Conservation (phyloP, 2,113 vertebrate genomes). For the Pterophyllum scalare region DNA sequence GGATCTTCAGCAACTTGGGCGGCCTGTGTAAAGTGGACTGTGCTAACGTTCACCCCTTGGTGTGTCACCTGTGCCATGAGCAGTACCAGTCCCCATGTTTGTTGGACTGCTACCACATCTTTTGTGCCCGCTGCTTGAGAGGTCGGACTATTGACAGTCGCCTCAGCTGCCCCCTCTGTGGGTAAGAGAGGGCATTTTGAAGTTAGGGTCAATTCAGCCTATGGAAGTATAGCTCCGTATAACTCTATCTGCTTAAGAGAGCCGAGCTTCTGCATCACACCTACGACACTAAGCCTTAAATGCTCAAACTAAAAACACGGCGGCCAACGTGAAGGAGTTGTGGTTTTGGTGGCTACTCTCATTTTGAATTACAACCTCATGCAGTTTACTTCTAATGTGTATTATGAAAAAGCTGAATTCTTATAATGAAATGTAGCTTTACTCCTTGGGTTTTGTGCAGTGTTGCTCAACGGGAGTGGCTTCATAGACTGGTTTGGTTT, state of each 20-base stretch:
- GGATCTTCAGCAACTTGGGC: slow-evolving; percentile 84
- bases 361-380: neutral
- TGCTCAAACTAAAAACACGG: neutral
- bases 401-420: neutral
- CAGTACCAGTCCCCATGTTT: slow-evolving; percentile 90
- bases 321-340: slow-evolving; percentile 4
- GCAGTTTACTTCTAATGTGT: neutral
- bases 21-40: slow-evolving; percentile 82
- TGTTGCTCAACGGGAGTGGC: slow-evolving; percentile 4
- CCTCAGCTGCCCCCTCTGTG: slow-evolving; percentile 89
- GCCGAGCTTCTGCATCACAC: neutral
- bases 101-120: slow-evolving; percentile 93
- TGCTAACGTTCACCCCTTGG: slow-evolving; percentile 85
- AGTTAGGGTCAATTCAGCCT: neutral
- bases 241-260: neutral
- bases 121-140: slow-evolving; percentile 89
- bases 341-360: neutral
- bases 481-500: slow-evolving; percentile 15
- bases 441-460: neutral
- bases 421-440: neutral
- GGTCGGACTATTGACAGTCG: slow-evolving; percentile 83
- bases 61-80: slow-evolving; percentile 90
- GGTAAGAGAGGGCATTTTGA: slow-evolving; percentile 78
- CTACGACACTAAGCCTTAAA: neutral
- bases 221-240: neutral